A percentile compares a stretch with the other conserved stretches of the same genome.
phyloP scores from a whole-genome alignment of 2,888 invertebrate species.

The Oscheius sp. region DNA sequence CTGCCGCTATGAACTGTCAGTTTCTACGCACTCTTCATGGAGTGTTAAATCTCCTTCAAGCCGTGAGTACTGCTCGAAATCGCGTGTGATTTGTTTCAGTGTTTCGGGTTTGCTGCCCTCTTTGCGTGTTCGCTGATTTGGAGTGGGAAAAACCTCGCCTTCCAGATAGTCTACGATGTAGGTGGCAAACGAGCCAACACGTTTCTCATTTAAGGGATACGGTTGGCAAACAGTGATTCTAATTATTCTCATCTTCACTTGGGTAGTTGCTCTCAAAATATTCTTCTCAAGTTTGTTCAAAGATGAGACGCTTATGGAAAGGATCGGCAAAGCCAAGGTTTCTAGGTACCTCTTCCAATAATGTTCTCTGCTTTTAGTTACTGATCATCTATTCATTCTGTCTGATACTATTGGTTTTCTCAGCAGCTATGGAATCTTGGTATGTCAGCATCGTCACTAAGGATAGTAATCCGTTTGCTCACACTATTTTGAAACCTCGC shows the following conservation, averaged over 20 bases:
- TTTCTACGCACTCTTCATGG: constrained; percentile 26
- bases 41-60: constrained; percentile 29
- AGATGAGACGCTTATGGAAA: constrained; percentile 9
- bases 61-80: neutral
- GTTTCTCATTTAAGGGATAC: constrained; percentile 14
- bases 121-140: constrained; percentile 30
- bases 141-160: constrained; percentile 23
- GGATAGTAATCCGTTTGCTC: constrained; percentile 15
- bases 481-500: constrained; percentile 19
- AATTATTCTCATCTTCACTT: constrained; percentile 23
- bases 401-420: constrained; percentile 20
- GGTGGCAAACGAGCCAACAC: neutral
- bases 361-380: neutral
- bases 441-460: constrained; percentile 21
- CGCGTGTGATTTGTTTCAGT: neutral
- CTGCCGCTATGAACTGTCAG: constrained; percentile 21
- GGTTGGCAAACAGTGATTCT: constrained; percentile 31
- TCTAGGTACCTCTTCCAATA: neutral
- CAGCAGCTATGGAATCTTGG: constrained; percentile 32
- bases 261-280: constrained; percentile 15
- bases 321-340: constrained; percentile 28
- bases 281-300: constrained; percentile 17
- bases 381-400: constrained; percentile 18
- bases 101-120: constrained; percentile 25
- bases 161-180: constrained; percentile 29